Conservation (phyloP, 2,113 vertebrate genomes). For the Caranx melampygus region DNA sequence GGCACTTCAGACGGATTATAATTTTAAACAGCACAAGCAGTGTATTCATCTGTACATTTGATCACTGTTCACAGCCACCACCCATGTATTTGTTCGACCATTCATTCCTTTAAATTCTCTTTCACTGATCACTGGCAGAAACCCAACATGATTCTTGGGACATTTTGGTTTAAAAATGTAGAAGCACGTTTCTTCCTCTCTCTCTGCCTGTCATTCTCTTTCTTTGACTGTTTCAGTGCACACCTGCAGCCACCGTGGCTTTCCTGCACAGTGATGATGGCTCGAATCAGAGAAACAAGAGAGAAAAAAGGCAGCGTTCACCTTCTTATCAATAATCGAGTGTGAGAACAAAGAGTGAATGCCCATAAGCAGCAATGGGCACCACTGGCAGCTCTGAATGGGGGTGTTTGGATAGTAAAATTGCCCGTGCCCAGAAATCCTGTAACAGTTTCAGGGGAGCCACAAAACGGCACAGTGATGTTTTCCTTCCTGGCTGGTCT, state of each 20-base stretch:
- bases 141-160: slow-evolving; percentile 29
- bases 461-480: neutral
- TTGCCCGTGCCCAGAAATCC: neutral
- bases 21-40: neutral
- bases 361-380: neutral
- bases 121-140: slow-evolving; percentile 5
- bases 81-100: neutral
- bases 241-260: slow-evolving; percentile 16
- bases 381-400: slow-evolving; percentile 24
- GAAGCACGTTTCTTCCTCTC: neutral
- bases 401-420: slow-evolving; percentile 39
- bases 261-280: neutral
- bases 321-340: slow-evolving; percentile 64
- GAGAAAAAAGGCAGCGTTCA: slow-evolving; percentile 32
- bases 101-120: neutral
- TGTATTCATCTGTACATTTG: neutral
- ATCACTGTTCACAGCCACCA: neutral
- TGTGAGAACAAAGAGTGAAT: slow-evolving; percentile 37
- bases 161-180: neutral
- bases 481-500: slow-evolving; percentile 18
- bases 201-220: neutral
- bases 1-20: neutral
- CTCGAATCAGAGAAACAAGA: slow-evolving; percentile 16
- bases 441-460: slow-evolving; percentile 3
- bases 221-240: slow-evolving; percentile 18